phyloP scores from a whole-genome alignment of 1,140 invertebrate species.

The Lethocerus indicus region DNA sequence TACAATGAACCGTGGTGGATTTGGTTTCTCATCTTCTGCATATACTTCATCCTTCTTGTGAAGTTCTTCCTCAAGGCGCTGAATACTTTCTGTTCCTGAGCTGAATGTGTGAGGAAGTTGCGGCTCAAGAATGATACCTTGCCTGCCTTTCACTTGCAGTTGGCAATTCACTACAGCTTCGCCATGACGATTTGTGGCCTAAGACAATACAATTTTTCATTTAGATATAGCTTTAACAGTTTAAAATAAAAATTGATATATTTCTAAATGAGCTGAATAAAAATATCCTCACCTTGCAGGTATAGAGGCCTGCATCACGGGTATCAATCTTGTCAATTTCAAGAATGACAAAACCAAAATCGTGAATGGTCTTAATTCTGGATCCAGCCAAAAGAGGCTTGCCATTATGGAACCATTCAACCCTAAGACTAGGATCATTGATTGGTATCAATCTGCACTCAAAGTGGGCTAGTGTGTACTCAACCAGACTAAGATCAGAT shows the following conservation, averaged over 20 bases:
- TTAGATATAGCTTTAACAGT: no score
- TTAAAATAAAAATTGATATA: not conserved
- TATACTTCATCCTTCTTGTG: slow-evolving; percentile 72
- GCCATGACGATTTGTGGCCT: slow-evolving; percentile 73
- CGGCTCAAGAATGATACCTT: slow-evolving; percentile 80
- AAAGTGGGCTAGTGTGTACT: slow-evolving; percentile 83
- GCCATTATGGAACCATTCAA: slow-evolving; percentile 95
- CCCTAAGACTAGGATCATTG: slow-evolving; percentile 79
- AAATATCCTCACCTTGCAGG: slow-evolving; percentile 43
- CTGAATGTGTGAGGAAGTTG: slow-evolving; percentile 73
- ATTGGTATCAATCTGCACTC: slow-evolving; percentile 80
- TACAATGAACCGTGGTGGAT: slow-evolving; percentile 69
- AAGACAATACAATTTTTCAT: not conserved
- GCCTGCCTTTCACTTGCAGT: slow-evolving; percentile 64
- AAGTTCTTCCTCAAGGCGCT: slow-evolving; percentile 74
- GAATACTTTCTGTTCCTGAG: slow-evolving; percentile 71
- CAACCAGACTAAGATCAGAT: slow-evolving; percentile 61
- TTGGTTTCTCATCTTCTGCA: slow-evolving; percentile 64
- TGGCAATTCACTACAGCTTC: slow-evolving; percentile 75
- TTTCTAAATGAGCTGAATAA: not conserved
- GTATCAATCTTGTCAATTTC: slow-evolving; percentile 78
- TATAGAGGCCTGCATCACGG: slow-evolving; percentile 75
- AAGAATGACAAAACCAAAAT: slow-evolving; percentile 86
- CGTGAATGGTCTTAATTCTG: slow-evolving; percentile 78
- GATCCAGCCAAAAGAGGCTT: slow-evolving; percentile 74